Percentiles rank a stretch among this genome's conserved stretches.
Conservation (phyloP, 2,888 invertebrate species). For the Rhopalosiphum nymphaeae region DNA sequence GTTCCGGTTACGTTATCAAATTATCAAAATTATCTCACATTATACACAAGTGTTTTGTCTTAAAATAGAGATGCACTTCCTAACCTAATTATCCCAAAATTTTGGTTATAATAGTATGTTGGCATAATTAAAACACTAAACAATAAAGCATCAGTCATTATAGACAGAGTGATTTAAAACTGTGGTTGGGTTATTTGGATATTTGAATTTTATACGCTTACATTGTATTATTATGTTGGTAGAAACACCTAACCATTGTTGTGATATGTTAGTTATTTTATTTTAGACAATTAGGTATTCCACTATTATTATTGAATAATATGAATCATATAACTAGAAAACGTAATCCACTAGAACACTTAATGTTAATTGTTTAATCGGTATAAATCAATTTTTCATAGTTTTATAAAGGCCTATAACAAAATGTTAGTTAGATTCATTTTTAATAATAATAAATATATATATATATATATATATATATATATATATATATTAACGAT, state of each 20-base stretch:
- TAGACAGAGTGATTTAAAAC: not conserved
- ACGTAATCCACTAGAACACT: not conserved
- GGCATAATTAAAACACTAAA: not conserved
- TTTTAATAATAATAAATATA: not conserved
- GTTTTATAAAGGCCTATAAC: not conserved
- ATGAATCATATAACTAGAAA: not conserved
- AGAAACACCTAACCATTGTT: not conserved
- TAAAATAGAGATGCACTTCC: not conserved
- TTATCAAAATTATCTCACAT: not conserved
- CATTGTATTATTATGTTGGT: not conserved
- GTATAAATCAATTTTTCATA: not conserved
- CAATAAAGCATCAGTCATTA: slow-evolving; percentile 10
- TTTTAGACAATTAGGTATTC: not conserved
- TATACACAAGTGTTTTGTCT: not conserved
- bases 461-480: too few species aligned
- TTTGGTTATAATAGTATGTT: not conserved
- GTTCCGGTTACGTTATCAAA: slow-evolving; percentile 7
- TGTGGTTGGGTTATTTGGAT: not conserved
- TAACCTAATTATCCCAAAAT: not conserved
- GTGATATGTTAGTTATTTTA: not conserved
- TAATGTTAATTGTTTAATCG: not conserved
- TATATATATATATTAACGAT: not conserved
- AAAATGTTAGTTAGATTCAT: not conserved
- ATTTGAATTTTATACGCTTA: not conserved
- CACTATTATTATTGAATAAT: not conserved